Evolutionary conservation across 2,113 vertebrate genomes (phyloP).

Genomic region (Dipodomys spectabilis): DNA sequence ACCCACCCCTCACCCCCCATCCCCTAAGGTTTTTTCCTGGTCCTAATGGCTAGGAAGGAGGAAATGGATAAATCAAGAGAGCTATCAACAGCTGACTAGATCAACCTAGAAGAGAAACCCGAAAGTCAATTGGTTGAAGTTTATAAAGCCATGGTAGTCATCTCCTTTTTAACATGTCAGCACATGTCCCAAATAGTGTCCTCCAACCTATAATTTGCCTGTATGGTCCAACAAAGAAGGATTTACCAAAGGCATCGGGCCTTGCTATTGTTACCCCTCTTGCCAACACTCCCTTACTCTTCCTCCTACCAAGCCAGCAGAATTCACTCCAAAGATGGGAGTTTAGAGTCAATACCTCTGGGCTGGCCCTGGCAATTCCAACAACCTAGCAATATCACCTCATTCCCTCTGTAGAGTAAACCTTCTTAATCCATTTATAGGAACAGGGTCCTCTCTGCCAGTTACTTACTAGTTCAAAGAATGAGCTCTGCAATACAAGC

Average conservation of each 20-base stretch:
- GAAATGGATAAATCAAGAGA: background rate
- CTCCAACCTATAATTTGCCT: constrained; percentile 32
- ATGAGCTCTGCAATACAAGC: background rate
- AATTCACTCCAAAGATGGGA: constrained; percentile 17
- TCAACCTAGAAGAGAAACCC: background rate
- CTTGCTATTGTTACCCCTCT: background rate
- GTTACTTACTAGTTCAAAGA: background rate
- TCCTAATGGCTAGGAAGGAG: background rate
- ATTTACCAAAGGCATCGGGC: background rate
- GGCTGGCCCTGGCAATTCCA: background rate
- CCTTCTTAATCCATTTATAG: background rate
- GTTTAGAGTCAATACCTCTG: background rate
- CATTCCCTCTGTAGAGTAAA: background rate
- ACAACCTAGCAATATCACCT: background rate
- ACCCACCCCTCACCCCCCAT: background rate
- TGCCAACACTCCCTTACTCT: background rate
- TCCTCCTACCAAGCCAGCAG: background rate
- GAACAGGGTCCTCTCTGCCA: constrained; percentile 29
- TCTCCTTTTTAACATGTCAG: constrained; percentile 29
- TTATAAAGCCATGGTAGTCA: background rate
- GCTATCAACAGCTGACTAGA: background rate
- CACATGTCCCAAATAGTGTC: constrained; percentile 17
- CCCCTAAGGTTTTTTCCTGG: background rate
- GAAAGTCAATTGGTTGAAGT: constrained; percentile 21
- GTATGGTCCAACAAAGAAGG: constrained; percentile 5